Evolutionary conservation across 2,888 invertebrate genomes (phyloP).

Genomic region (Lathronympha strigana): DNA sequence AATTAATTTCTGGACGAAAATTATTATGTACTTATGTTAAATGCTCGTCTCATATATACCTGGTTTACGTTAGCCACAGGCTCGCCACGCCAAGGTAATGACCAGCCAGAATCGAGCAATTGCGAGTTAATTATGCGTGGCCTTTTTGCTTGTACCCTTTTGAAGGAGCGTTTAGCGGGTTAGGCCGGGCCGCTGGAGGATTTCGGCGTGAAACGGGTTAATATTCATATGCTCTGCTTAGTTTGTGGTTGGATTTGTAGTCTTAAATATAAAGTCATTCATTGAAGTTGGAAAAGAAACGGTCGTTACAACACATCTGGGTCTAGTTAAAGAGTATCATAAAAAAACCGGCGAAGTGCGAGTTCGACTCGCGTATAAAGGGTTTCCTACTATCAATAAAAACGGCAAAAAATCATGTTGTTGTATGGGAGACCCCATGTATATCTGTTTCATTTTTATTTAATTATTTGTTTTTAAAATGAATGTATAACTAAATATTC

Average conservation of each 20-base stretch:
- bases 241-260: neutral
- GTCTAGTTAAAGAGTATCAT: no score
- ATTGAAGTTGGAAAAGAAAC: neutral
- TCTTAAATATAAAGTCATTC: neutral
- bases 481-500: no score
- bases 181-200: conserved; percentile 2
- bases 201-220: conserved; percentile 15
- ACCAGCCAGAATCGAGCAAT: conserved; percentile 63
- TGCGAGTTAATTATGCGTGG: conserved; percentile 66
- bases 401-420: no score
- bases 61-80: neutral
- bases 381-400: no score
- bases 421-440: no score
- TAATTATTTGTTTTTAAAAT: no score
- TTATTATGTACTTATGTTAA: no score
- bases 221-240: conserved; percentile 7
- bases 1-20: no score
- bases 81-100: neutral
- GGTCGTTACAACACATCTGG: no score
- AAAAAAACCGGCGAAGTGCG: no score
- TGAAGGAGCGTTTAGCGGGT: conserved; percentile 33
- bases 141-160: conserved; percentile 38
- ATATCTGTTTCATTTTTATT: no score
- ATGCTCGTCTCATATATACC: neutral
- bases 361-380: no score